These are phyloP conservation scores for Molossus alvarezi DNA, from an alignment of 2,797 vertebrate genomes.

Conservation along the genomic window DNA sequence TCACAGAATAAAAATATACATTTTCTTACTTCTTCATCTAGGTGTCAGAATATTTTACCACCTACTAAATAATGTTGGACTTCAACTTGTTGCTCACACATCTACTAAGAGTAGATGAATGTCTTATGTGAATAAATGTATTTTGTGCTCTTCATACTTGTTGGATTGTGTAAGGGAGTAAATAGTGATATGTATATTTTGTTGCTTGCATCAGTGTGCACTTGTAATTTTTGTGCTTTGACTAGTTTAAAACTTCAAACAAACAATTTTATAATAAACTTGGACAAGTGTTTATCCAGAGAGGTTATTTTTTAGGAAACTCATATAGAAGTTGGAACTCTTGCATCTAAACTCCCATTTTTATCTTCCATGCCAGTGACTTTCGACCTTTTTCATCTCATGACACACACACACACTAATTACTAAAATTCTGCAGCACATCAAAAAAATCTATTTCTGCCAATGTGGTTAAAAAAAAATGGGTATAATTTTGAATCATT, in stretches of 20 bases:
- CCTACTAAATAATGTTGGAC: background rate
- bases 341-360: background rate
- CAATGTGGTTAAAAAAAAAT: background rate
- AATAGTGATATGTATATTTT: constrained; percentile 87
- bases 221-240: constrained; percentile 84
- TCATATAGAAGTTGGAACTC: background rate
- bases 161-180: constrained; percentile 75
- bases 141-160: constrained; percentile 76
- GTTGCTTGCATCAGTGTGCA: constrained; percentile 80
- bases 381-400: background rate
- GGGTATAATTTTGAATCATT: background rate
- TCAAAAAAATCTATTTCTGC: background rate
- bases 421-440: background rate
- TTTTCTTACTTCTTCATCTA: constrained; percentile 43
- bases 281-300: constrained; percentile 35
- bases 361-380: background rate
- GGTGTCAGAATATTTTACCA: constrained; percentile 15
- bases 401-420: background rate
- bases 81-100: constrained; percentile 52
- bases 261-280: constrained; percentile 74
- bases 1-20: background rate
- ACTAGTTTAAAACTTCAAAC: constrained; percentile 80
- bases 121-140: constrained; percentile 82
- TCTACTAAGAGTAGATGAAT: background rate
- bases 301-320: constrained; percentile 38